Conservation (phyloP, 1,140 invertebrate species). For the Liolophura sinensis region DNA sequence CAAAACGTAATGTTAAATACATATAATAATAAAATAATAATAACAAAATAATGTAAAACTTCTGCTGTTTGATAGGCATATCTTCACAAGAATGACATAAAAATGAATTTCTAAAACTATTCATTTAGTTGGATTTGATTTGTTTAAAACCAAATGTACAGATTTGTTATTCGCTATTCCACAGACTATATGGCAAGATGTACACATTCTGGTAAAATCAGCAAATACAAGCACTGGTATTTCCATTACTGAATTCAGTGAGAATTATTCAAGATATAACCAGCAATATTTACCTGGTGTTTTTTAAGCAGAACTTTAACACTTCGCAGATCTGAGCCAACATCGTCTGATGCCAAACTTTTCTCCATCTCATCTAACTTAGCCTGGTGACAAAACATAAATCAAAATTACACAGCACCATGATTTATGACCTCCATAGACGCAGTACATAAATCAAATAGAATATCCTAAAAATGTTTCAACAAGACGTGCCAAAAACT, state of each 20-base stretch:
- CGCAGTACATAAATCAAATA: too few relatives aligned
- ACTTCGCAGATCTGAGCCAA: conserved; percentile 94
- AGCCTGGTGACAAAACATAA: conserved; percentile 18
- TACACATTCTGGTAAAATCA: background rate
- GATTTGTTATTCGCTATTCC: background rate
- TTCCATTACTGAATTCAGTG: background rate
- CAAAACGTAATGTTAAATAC: too few relatives aligned
- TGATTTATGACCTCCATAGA: background rate
- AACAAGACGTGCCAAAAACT: too few relatives aligned
- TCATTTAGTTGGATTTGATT: too few relatives aligned
- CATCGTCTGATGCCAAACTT: conserved; percentile 93
- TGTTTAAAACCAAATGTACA: too few relatives aligned
- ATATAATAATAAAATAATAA: too few relatives aligned
- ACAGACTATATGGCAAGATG: background rate
- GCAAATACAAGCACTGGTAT: background rate
- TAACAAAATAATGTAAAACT: too few relatives aligned
- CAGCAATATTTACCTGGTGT: conserved; percentile 76
- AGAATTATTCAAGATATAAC: background rate
- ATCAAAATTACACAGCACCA: background rate
- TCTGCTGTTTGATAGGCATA: too few relatives aligned
- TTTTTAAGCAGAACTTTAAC: conserved; percentile 98
- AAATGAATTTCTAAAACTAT: too few relatives aligned
- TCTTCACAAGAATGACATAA: too few relatives aligned
- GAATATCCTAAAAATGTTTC: too few relatives aligned
- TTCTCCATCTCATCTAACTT: conserved; percentile 83